Conservation (phyloP, 2,888 invertebrate species). For the Schizaphis graminum region DNA sequence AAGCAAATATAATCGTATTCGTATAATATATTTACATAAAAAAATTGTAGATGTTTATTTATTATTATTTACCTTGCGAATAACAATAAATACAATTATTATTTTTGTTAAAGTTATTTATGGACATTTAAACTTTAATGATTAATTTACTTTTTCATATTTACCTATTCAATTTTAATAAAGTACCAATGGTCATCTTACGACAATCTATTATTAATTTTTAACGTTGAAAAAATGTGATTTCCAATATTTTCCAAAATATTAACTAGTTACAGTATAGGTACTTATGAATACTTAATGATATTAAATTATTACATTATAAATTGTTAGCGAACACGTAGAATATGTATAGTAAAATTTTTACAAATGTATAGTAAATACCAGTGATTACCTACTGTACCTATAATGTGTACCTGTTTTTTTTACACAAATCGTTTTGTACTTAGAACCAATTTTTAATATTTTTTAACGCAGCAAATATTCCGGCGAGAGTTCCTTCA, state of each 20-base stretch:
- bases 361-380: background rate
- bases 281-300: background rate
- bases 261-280: background rate
- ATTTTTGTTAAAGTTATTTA: background rate
- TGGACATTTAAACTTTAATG: background rate
- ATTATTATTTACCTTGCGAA: background rate
- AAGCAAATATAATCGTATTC: background rate
- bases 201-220: background rate
- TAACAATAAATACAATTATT: background rate
- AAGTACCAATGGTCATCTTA: background rate
- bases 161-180: background rate
- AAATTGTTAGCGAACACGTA: background rate
- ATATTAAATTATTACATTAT: background rate
- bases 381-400: background rate
- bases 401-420: background rate
- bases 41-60: background rate
- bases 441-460: background rate
- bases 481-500: background rate
- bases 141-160: background rate
- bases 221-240: background rate
- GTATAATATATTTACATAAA: background rate
- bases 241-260: background rate
- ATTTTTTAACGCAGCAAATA: background rate
- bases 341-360: background rate
- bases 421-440: background rate